phyloP scores from a whole-genome alignment of 2,113 vertebrate genomes.

The Eudyptes chrysolophus region DNA sequence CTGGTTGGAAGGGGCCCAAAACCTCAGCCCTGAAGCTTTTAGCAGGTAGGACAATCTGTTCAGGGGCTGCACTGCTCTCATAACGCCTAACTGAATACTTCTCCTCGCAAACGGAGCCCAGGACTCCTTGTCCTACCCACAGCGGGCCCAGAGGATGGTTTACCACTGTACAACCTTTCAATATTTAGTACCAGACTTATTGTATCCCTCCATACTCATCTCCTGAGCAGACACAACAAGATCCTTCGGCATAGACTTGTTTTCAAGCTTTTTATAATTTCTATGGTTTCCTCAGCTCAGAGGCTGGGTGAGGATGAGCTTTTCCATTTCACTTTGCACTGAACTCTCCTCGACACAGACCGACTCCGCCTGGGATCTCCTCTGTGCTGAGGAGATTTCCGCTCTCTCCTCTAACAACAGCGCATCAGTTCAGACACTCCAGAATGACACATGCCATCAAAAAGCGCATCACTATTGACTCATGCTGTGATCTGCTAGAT shows the following conservation, averaged over 20 bases:
- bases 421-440: background rate
- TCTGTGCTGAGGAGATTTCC: background rate
- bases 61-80: background rate
- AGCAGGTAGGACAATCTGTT: background rate
- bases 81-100: accelerated
- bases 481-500: background rate
- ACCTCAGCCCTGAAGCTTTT: background rate
- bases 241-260: background rate
- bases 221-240: constrained; percentile 23
- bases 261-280: background rate
- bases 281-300: background rate
- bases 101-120: background rate
- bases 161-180: background rate
- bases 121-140: background rate
- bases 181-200: background rate
- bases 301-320: no score
- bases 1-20: background rate
- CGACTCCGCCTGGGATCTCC: background rate
- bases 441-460: accelerated
- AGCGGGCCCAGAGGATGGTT: background rate
- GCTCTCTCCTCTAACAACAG: background rate
- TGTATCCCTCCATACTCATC: background rate
- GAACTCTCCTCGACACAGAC: background rate
- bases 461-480: background rate
- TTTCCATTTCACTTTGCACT: no score